A percentile compares a stretch with the other conserved stretches of the same genome.
Conservation (phyloP, 2,888 invertebrate species). For the Caradrina clavipalpis region DNA sequence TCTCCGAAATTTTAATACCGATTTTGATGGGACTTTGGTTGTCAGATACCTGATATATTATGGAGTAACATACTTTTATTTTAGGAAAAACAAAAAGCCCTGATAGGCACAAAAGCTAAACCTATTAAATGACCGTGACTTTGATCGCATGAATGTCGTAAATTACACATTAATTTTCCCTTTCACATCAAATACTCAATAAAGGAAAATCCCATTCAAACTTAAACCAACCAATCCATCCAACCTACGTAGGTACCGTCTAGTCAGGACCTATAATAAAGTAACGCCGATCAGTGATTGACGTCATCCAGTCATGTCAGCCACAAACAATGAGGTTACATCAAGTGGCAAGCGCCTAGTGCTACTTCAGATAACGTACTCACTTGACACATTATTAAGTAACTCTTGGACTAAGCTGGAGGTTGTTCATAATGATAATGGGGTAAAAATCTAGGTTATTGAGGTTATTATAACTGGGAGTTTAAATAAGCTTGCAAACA, state of each 20-base stretch:
- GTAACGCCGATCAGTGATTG: conserved; percentile 41
- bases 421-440: conserved; percentile 11
- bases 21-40: no score
- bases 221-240: not conserved
- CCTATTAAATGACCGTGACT: no score
- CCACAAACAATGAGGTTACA: conserved; percentile 58
- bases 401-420: conserved; percentile 17
- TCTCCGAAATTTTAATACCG: no score
- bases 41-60: no score
- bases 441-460: not conserved
- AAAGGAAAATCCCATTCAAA: conserved; percentile 11
- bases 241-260: not conserved
- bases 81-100: no score
- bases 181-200: not conserved
- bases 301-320: conserved; percentile 51
- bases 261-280: conserved; percentile 9
- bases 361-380: conserved; percentile 45
- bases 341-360: conserved; percentile 47
- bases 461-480: no score
- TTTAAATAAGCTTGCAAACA: no score
- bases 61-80: no score
- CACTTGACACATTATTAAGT: conserved; percentile 46
- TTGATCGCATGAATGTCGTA: no score
- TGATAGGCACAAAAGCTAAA: no score
- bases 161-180: not conserved